phyloP scores from a whole-genome alignment of 2,888 invertebrate genomes.

The Pseudeuparius sepicola region DNA sequence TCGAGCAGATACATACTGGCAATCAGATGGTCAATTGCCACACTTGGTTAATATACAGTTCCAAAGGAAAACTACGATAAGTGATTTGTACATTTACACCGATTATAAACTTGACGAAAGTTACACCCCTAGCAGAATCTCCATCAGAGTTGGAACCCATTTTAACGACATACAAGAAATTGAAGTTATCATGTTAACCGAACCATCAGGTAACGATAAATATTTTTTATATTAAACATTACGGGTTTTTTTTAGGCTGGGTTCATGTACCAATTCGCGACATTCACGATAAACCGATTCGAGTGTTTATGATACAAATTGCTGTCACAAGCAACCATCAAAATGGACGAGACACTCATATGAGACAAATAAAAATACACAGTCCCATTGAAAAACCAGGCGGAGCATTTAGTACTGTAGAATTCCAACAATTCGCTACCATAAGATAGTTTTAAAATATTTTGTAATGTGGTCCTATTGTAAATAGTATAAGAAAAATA shows the following conservation, averaged over 20 bases:
- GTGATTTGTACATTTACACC: constrained; percentile 92
- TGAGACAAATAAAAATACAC: constrained; percentile 93
- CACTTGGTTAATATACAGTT: constrained; percentile 97
- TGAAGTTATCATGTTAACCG: constrained; percentile 85
- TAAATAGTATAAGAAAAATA: neutral
- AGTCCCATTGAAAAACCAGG: constrained; percentile 66
- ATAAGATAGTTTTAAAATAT: constrained; percentile 52
- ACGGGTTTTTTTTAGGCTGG: constrained; percentile 63
- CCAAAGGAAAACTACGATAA: constrained; percentile 86
- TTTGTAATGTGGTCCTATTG: neutral
- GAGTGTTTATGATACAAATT: constrained; percentile 95
- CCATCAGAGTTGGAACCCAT: constrained; percentile 87
- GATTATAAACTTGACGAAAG: constrained; percentile 98
- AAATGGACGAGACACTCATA: constrained; percentile 96
- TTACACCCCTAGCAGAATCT: constrained; percentile 93
- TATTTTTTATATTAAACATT: no score
- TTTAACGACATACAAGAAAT: constrained; percentile 95
- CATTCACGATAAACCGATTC: constrained; percentile 73
- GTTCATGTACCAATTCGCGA: constrained; percentile 87
- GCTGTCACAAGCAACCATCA: constrained; percentile 97
- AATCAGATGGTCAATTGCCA: constrained; percentile 97
- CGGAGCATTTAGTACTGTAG: constrained; percentile 61
- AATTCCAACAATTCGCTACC: constrained; percentile 72
- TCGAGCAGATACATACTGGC: constrained; percentile 97
- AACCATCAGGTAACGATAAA: constrained; percentile 70